Conservation (phyloP, 2,113 vertebrate species). For the Taurulus bubalis region DNA sequence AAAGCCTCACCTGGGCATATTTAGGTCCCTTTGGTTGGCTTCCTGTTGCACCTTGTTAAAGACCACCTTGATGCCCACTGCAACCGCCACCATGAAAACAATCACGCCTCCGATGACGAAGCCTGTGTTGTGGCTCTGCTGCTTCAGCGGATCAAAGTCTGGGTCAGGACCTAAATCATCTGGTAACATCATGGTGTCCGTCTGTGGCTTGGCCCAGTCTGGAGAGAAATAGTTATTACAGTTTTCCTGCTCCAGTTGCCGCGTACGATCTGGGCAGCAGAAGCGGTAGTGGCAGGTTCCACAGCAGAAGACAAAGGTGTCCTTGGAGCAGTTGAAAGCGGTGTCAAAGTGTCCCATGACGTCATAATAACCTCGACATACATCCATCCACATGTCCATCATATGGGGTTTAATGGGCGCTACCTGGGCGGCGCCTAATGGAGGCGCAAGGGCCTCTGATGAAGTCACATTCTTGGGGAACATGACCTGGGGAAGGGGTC, state of each 20-base stretch:
- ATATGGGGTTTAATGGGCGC: slow-evolving; percentile 77
- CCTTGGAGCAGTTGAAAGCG: slow-evolving; percentile 93
- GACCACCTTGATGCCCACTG: slow-evolving; percentile 89
- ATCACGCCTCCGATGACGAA: slow-evolving; percentile 93
- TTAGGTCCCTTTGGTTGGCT: slow-evolving; percentile 89
- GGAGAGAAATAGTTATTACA: slow-evolving; percentile 91
- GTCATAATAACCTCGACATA: slow-evolving; percentile 92
- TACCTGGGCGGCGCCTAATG: slow-evolving; percentile 80
- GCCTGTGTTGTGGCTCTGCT: slow-evolving; percentile 89
- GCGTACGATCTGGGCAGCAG: slow-evolving; percentile 89
- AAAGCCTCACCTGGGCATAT: slow-evolving; percentile 88
- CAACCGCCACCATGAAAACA: slow-evolving; percentile 91
- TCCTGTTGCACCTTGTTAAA: slow-evolving; percentile 93
- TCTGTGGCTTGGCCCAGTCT: slow-evolving; percentile 89
- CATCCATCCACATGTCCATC: slow-evolving; percentile 84
- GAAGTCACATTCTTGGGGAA: slow-evolving; percentile 83
- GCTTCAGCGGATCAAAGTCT: slow-evolving; percentile 82
- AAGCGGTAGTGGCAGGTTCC: slow-evolving; percentile 94
- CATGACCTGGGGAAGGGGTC: slow-evolving; percentile 81
- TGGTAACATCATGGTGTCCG: slow-evolving; percentile 76
- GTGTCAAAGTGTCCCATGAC: slow-evolving; percentile 94
- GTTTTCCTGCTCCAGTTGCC: slow-evolving; percentile 87
- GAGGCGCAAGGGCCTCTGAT: slow-evolving; percentile 78
- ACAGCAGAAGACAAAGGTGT: slow-evolving; percentile 90
- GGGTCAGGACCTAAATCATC: slow-evolving; percentile 74